Evolutionary conservation across 2,797 vertebrate species (phyloP).

Genomic region (Lepus townsendii): DNA sequence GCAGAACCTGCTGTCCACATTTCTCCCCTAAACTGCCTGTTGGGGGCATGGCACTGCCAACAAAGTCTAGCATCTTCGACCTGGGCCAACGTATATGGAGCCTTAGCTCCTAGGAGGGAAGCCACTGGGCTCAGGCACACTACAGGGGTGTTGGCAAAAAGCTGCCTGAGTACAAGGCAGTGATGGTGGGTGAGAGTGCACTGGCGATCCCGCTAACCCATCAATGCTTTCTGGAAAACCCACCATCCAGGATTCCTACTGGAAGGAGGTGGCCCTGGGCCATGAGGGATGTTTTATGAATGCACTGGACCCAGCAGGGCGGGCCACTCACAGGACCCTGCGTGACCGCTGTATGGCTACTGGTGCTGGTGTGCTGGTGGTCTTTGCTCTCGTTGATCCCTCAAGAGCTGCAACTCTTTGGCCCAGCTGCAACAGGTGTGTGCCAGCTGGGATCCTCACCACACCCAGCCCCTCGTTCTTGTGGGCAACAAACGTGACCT

Average conservation of each 20-base stretch:
- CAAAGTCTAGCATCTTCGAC: conserved; percentile 10
- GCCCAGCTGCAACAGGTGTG: conserved; percentile 97
- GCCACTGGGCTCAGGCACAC: background rate
- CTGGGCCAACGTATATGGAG: conserved; percentile 42
- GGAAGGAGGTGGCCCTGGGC: conserved; percentile 96
- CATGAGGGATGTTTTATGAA: conserved; percentile 96
- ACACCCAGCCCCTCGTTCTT: conserved; percentile 96
- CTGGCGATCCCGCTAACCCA: conserved; percentile 94
- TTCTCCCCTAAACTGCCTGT: conserved; percentile 33
- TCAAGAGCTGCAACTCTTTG: conserved; percentile 90
- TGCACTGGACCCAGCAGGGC: conserved; percentile 96
- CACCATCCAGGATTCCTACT: conserved; percentile 98
- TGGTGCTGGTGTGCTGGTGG: conserved; percentile 96
- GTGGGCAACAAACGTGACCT: conserved; percentile 99
- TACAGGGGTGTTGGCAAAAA: background rate
- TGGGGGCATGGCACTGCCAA: conserved; percentile 39
- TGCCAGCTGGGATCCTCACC: conserved; percentile 89
- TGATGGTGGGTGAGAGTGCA: conserved; percentile 94
- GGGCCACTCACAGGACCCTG: conserved; percentile 96
- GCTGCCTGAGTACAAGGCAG: conserved; percentile 90
- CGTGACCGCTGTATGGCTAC: conserved; percentile 97
- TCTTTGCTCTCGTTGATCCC: conserved; percentile 97
- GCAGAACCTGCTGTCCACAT: conserved; percentile 36
- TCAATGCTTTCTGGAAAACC: conserved; percentile 95
- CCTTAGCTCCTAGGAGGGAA: conserved; percentile 32